Conservation (phyloP, 2,888 invertebrate genomes). For the Andrena fulva region DNA sequence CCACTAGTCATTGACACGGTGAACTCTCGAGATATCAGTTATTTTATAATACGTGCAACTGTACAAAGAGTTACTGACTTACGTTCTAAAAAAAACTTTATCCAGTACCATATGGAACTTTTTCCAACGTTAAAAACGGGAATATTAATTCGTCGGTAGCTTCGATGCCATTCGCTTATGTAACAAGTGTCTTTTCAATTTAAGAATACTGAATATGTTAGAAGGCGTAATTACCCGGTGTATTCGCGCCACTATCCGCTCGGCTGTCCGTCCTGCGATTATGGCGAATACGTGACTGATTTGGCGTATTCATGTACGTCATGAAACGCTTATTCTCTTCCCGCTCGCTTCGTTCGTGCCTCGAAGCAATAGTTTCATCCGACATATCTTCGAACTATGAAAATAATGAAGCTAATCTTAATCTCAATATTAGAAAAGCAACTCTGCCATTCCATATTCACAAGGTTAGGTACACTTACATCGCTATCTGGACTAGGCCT, state of each 20-base stretch:
- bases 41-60: background rate
- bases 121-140: too few relatives aligned
- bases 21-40: background rate
- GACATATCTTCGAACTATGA: conserved; percentile 91
- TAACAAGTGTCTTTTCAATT: background rate
- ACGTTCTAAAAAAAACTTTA: background rate
- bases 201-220: background rate
- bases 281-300: conserved; percentile 86
- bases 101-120: too few relatives aligned
- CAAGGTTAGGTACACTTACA: conserved; percentile 83
- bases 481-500: conserved; percentile 86
- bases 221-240: conserved; percentile 85
- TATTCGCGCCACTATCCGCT: conserved; percentile 89
- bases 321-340: conserved; percentile 93
- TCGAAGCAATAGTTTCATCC: conserved; percentile 89
- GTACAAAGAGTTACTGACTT: background rate
- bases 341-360: conserved; percentile 92
- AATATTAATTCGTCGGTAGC: too few relatives aligned
- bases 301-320: conserved; percentile 86
- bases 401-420: conserved; percentile 11
- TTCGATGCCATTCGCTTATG: too few relatives aligned
- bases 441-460: background rate
- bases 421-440: background rate
- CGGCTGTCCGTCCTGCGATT: conserved; percentile 89
- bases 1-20: conserved; percentile 3